These are phyloP conservation scores for Phrynocephalus versicolor DNA, from an alignment of 2,113 vertebrate genomes.

Conservation along the genomic window DNA sequence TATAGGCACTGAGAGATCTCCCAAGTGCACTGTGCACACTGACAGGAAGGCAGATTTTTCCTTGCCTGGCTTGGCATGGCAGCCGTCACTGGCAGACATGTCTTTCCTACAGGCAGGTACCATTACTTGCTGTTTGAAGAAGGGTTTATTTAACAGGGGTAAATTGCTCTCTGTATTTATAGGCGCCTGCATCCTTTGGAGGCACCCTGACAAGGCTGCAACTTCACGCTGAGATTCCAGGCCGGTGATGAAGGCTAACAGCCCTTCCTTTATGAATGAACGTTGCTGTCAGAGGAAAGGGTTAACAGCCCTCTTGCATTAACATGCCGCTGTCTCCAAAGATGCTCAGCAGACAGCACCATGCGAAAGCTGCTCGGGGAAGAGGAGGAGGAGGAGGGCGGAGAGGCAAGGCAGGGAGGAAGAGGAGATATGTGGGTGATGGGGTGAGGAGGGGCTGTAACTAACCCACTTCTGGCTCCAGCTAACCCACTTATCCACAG, in stretches of 20 bases:
- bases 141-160: not conserved
- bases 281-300: not conserved
- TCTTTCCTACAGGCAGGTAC: not conserved
- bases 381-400: conserved; percentile 6
- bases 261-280: not conserved
- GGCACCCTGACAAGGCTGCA: too few relatives aligned
- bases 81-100: not conserved
- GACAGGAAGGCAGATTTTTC: not conserved
- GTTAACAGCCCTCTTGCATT: conserved; percentile 45
- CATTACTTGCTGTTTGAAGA: accelerated
- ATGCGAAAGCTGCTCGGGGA: conserved; percentile 18
- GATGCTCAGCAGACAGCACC: conserved; percentile 42
- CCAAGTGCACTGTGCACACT: not conserved
- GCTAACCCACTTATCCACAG: not conserved
- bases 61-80: not conserved
- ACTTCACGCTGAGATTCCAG: not conserved
- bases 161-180: not conserved
- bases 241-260: not conserved
- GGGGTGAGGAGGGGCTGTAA: not conserved
- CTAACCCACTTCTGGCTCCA: accelerated
- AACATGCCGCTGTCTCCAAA: conserved; percentile 38
- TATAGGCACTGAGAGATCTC: accelerated
- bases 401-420: conserved; percentile 20
- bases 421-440: not conserved
- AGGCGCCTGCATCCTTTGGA: too few relatives aligned